Conservation (phyloP, 1,140 invertebrate species). For the Nymphalis io region DNA sequence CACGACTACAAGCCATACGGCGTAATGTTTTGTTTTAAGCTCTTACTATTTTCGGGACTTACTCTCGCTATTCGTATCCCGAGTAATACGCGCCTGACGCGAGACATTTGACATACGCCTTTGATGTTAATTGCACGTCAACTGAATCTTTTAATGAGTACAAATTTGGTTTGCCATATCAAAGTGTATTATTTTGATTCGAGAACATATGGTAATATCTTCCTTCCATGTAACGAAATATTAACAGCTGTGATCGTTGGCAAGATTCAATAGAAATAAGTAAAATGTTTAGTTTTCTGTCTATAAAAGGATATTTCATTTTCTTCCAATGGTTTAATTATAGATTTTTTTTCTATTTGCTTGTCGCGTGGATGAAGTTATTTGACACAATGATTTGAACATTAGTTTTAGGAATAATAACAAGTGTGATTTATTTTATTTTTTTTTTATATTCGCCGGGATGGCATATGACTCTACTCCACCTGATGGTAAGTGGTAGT, state of each 20-base stretch:
- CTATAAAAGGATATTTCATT: too few relatives aligned
- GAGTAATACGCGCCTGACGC: constrained; percentile 37
- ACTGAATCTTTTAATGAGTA: constrained; percentile 38
- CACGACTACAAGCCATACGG: constrained; percentile 10
- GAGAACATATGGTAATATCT: not conserved
- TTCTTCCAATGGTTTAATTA: too few relatives aligned
- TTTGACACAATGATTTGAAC: too few relatives aligned
- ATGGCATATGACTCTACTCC: too few relatives aligned
- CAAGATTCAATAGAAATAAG: too few relatives aligned
- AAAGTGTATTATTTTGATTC: constrained; percentile 22
- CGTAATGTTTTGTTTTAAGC: constrained; percentile 24
- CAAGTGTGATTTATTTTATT: too few relatives aligned
- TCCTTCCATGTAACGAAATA: not conserved
- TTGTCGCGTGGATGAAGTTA: too few relatives aligned
- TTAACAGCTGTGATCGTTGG: not conserved
- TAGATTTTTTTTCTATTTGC: too few relatives aligned
- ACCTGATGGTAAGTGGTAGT: too few relatives aligned
- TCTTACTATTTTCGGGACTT: constrained; percentile 37
- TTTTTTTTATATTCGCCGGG: too few relatives aligned
- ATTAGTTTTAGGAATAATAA: too few relatives aligned
- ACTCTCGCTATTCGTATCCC: constrained; percentile 11
- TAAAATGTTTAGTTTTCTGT: too few relatives aligned
- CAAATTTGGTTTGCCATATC: constrained; percentile 14
- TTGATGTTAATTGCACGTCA: constrained; percentile 47
- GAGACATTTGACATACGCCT: constrained; percentile 47